Evolutionary conservation across 2,113 vertebrate species (phyloP), one percentile per base, ranked within the genome.

Genomic region (Cheirogaleus medius): DNA sequence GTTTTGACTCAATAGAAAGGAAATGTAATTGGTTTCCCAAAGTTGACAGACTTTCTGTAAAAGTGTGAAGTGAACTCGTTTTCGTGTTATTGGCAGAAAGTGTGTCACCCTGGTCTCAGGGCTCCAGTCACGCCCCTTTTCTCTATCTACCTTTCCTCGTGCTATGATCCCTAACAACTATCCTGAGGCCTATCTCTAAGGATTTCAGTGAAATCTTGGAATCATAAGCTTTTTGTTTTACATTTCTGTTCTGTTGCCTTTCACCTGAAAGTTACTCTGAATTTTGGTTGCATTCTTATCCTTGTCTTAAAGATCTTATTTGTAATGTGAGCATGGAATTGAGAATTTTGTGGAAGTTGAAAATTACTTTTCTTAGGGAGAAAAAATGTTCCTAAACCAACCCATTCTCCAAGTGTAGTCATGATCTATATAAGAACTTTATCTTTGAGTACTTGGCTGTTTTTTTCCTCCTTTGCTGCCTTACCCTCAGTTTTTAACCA

Each of bases 31-130:
- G 39, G 47, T 58, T 71, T 42, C 92, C 47, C 42, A 11, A 3
- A 39, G 78, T 13, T 12, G 34, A 52, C 29, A 58, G 95, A 56
- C 49, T 13, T 15, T 54, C 27, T 63, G 0, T 27, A 11, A 60
- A 56, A n/a, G 69, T 21, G 34, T 34, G 42, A 42, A 0, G 18
- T 5, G 44, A 21, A 2, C 4, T 1, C 0, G 0, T 39, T 21
- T 6, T 52, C 44, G 3, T 14, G 1, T 69, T 3, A 13, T 8
- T 14, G 56, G 49, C 34, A 20, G 8, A 12, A 1, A 9, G 8
- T 9, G 8, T 6, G 60, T 44, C 32, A 14, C n/a, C 49, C 20
- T 49, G 76, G 29, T 17, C 20, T 54, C 18, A 21, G 8, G 6
- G 29, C 60, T 25, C 6, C 1, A 0, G 49, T 9, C 34, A 8